Percentiles rank a stretch among this genome's conserved stretches.
phyloP scores from a whole-genome alignment of 1,140 invertebrate species.

The Zaprionus inermis region DNA sequence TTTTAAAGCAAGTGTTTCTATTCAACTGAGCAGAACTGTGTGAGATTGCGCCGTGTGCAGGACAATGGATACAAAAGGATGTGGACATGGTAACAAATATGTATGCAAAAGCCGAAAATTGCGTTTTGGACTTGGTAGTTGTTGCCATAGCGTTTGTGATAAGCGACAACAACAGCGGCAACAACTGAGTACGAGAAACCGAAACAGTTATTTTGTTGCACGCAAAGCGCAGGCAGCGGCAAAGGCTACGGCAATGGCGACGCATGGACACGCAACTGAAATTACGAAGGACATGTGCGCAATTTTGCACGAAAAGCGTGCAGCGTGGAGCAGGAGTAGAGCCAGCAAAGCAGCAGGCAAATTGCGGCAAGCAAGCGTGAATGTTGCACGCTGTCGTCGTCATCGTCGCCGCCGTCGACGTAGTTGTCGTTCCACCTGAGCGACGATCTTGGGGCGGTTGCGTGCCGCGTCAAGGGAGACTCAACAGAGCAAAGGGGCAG shows the following conservation, averaged over 20 bases:
- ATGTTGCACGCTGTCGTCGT: slow-evolving; percentile 58
- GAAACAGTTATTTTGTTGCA: slow-evolving; percentile 70
- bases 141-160: slow-evolving; percentile 62
- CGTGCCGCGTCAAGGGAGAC: slow-evolving; percentile 39
- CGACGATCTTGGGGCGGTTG: slow-evolving; percentile 54
- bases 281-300: slow-evolving; percentile 66
- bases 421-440: slow-evolving; percentile 69
- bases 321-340: neutral
- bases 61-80: slow-evolving; percentile 31
- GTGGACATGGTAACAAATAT: slow-evolving; percentile 44
- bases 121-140: slow-evolving; percentile 52
- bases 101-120: slow-evolving; percentile 70
- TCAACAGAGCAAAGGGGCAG: slow-evolving; percentile 12
- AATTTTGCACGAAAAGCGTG: slow-evolving; percentile 37
- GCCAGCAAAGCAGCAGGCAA: slow-evolving; percentile 30
- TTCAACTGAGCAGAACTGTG: neutral
- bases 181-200: slow-evolving; percentile 44
- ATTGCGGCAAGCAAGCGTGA: slow-evolving; percentile 53
- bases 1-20: neutral
- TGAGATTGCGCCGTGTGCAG: slow-evolving; percentile 18
- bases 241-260: slow-evolving; percentile 42
- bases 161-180: slow-evolving; percentile 40
- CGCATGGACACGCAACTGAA: slow-evolving; percentile 68
- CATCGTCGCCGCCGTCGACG: slow-evolving; percentile 14
- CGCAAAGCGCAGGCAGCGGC: slow-evolving; percentile 45